Base-by-base conservation (phyloP, 1,140 invertebrate genomes). In the Armadillidium nasatum region DNA sequence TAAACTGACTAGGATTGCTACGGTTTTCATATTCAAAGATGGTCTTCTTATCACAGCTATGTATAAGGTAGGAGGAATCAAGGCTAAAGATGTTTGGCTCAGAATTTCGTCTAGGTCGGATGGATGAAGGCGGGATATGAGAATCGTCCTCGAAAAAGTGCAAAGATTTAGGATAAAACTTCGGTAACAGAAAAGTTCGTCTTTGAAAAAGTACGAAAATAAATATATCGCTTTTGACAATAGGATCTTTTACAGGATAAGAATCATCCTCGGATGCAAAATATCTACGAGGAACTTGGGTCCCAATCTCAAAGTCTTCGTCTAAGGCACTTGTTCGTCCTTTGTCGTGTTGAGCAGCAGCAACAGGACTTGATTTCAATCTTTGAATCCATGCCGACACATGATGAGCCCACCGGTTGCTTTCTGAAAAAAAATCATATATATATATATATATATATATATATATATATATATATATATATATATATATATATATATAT, bases 361-460 rank as follows among this genome's bases (percentile, higher is more conserved):
- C 50, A 60, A 19, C 11, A 13, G 11, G 50, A 60, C 19, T 60
- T 19, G 50, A 19, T 19, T 60, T 60, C 50, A 60, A 19, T 60
- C 50, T 60, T 60, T 60, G 50, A 60, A 60, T 60, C 50, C 50
- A 60, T 19, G 50, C 19, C 19, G 50, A 60, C 50, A 60, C 50
- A 60, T 60, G 50, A 60, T 19, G 50, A 19, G 50, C 7, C 50
- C 50, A 60, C 19, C 50, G 50, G 11, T 19, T 60, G 50, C 50
- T 60, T 60, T 19, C 50, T 60, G 50, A 13, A 7, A 19, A 15
- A 3, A 60, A 60, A 4, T 3, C 7, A 60, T 60, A 60, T 60
- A 60, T 60, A 60, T 60, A 60, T 60, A 60, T 60, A 60, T 60
- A 60, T 60, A 60, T 60, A 60, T 60, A 60, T 60, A 60, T 60